These are phyloP conservation scores for Conus betulinus DNA, from an alignment of 1,140 invertebrate species.

Conservation along the genomic window DNA sequence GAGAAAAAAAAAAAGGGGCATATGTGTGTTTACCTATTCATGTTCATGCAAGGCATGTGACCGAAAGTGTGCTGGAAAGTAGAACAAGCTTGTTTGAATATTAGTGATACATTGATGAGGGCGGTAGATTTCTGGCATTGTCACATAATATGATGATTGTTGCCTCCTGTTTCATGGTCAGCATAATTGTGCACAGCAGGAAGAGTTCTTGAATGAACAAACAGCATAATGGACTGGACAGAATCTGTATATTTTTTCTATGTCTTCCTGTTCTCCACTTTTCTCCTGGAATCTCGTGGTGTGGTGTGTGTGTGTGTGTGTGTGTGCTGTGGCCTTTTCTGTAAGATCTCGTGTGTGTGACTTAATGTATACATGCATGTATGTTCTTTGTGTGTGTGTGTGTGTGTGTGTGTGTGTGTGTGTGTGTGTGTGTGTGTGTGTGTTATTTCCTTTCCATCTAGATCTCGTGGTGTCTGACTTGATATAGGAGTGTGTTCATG, in stretches of 20 bases:
- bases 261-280: neutral
- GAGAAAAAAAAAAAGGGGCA: too few species aligned
- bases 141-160: too few species aligned
- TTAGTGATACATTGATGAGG: neutral
- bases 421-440: neutral
- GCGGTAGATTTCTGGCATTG: too few species aligned
- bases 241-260: neutral
- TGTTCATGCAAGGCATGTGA: too few species aligned
- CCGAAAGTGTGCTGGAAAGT: too few species aligned
- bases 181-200: too few species aligned
- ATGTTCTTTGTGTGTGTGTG: neutral
- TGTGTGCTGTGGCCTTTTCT: neutral
- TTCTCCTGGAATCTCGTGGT: neutral
- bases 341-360: too few species aligned
- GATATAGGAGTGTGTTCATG: neutral
- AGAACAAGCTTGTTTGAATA: too few species aligned
- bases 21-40: too few species aligned
- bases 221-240: neutral
- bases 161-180: too few species aligned
- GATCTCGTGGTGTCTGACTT: neutral
- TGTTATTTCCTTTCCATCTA: neutral
- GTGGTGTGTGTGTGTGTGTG: too few species aligned
- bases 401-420: neutral
- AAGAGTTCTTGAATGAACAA: too few species aligned
- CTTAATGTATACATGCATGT: neutral